These are phyloP conservation scores for Vicugna pacos DNA, from an alignment of 2,113 vertebrate genomes.

Conservation along the genomic window DNA sequence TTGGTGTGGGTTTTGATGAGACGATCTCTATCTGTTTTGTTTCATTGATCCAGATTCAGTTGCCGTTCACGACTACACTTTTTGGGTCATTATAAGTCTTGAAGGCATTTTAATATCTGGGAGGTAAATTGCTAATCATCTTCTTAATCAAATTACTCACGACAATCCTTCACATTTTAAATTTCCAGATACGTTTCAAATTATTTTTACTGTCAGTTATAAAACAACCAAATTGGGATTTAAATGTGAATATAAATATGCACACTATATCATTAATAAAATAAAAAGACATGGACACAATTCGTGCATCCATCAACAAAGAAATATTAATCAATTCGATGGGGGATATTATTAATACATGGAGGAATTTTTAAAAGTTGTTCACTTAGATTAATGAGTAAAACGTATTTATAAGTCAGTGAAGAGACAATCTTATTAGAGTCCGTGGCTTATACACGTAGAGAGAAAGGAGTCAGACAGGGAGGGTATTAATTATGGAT, in stretches of 20 bases:
- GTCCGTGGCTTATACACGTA: background rate
- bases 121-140: background rate
- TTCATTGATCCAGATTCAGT: background rate
- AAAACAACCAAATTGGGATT: background rate
- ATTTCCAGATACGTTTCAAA: background rate
- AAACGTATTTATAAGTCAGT: background rate
- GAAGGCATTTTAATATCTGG: background rate
- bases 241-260: background rate
- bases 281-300: background rate
- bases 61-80: background rate
- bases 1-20: background rate
- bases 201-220: conserved; percentile 18
- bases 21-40: background rate
- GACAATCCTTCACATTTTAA: background rate
- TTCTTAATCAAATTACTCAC: background rate
- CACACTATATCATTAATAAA: background rate
- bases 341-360: background rate
- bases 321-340: background rate
- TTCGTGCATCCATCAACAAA: background rate
- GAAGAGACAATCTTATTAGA: background rate
- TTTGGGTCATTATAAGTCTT: conserved; percentile 2
- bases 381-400: background rate
- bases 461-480: background rate
- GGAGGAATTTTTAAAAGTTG: background rate
- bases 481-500: background rate